These are phyloP conservation scores for Anorthoa munda DNA, from an alignment of 2,888 invertebrate species.

Conservation along the genomic window DNA sequence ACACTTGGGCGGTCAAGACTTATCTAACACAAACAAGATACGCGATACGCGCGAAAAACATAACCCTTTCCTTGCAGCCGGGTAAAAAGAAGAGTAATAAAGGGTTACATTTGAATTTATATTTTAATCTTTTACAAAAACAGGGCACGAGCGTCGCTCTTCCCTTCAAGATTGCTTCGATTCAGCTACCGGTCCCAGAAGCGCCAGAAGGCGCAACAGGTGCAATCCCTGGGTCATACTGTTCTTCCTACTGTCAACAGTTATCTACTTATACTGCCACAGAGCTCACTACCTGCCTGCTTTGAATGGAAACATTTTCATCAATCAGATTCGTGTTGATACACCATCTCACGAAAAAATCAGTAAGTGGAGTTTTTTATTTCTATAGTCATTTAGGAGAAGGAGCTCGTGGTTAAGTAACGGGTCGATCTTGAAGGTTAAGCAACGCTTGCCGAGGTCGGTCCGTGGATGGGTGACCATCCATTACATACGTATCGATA, in stretches of 20 bases:
- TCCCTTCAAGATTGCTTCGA: constrained; percentile 66
- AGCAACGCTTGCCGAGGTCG: too few relatives aligned
- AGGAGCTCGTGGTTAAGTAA: too few relatives aligned
- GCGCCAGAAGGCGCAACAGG: constrained; percentile 29
- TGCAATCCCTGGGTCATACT: constrained; percentile 61
- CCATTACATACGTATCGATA: too few relatives aligned
- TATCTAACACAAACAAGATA: too few relatives aligned
- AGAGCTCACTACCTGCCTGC: constrained; percentile 1
- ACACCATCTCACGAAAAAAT: background rate
- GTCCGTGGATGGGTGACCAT: too few relatives aligned
- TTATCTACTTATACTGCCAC: constrained; percentile 51
- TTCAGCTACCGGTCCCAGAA: constrained; percentile 11
- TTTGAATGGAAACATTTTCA: background rate
- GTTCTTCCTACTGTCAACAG: constrained; percentile 35
- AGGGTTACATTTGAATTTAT: too few relatives aligned
- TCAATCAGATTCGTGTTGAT: background rate
- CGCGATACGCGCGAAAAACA: too few relatives aligned
- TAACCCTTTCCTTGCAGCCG: too few relatives aligned
- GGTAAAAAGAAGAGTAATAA: too few relatives aligned
- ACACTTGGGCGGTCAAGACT: too few relatives aligned
- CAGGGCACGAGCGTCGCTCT: constrained; percentile 54
- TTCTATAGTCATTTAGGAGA: background rate
- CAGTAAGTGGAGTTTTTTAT: constrained; percentile 9
- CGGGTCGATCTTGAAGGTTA: too few relatives aligned
- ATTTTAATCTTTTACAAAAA: background rate